Evolutionary conservation across 2,888 invertebrate genomes (phyloP).

Genomic region (Lasioglossum calceatum): DNA sequence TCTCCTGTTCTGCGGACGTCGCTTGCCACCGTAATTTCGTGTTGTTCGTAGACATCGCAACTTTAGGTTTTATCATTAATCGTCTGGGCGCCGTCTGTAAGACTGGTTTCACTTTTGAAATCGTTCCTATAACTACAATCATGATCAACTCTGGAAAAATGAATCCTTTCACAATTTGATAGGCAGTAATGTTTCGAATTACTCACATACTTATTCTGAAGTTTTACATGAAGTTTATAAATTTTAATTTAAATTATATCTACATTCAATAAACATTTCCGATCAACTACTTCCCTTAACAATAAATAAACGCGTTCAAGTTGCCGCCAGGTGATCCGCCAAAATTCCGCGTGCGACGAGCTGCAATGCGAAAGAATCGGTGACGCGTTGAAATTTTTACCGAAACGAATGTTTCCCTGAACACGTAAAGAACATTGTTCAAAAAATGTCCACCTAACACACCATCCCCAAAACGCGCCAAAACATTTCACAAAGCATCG

Average conservation of each 20-base stretch:
- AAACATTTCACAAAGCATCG: background rate
- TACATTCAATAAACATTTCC: background rate
- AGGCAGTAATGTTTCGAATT: too few relatives aligned
- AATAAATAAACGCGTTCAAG: background rate
- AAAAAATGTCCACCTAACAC: background rate
- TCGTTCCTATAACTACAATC: too few relatives aligned
- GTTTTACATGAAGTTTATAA: too few relatives aligned
- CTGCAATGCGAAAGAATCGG: background rate
- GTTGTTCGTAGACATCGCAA: background rate
- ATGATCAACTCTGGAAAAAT: too few relatives aligned
- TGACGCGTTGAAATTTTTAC: background rate
- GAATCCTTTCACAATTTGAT: too few relatives aligned
- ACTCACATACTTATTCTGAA: too few relatives aligned
- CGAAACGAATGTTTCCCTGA: too few relatives aligned
- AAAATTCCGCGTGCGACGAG: background rate
- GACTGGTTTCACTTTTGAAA: too few relatives aligned
- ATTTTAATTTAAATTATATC: too few relatives aligned
- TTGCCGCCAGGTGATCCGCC: background rate
- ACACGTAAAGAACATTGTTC: background rate
- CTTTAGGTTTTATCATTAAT: too few relatives aligned
- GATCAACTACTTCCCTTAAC: background rate
- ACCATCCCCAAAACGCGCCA: background rate
- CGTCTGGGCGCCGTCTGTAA: too few relatives aligned
- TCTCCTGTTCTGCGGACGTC: background rate
- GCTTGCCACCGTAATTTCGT: too few relatives aligned